Evolutionary conservation across 2,113 vertebrate genomes (phyloP), one percentile per base, ranked within the genome.

Genomic region (Sorex araneus): DNA sequence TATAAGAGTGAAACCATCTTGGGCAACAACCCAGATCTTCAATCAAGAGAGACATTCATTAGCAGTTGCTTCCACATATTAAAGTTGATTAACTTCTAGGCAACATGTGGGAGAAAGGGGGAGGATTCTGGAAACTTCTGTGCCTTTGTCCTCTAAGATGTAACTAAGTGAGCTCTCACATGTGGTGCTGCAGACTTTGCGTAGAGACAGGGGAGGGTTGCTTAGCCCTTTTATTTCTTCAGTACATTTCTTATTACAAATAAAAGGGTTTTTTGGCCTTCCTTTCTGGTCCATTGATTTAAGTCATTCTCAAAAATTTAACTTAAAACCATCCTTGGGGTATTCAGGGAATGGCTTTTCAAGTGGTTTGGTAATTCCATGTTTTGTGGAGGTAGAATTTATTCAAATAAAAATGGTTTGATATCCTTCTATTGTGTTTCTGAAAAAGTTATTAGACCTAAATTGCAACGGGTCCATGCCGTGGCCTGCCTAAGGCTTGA

Each of bases 391-490:
- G 93, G 88, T 87, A 75, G 75, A 94, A 69, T 97, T 94, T 95
- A 96, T 96, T 95, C 87, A 95, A 94, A 94, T 93, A 94, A 93
- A 96, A 95, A 95, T 70, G 82, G 36, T 45, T 86, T 90, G 30
- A 78, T 92, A 47, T 86, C 93, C 93, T 93, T 92, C 94, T 90
- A 95, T 85, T 89, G 66, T 83, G 63, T 60, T 94, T 94, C 50
- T 95, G 82, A 91, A 95, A 94, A 96, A 95, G 66, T 96, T 92
- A 97, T 96, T 96, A 92, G 84, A 73, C 92, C 94, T 94, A 80
- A 85, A 94, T 96, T 94, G 90, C 78, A 71, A 88, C 89, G 82
- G 90, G 84, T 85, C 60, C 30, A 36, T 47, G 45, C 66, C 77
- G 79, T 87, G 89, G 88, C 71, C 74, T 86, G 95, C 95, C 96